Evolutionary conservation across 2,888 invertebrate species (phyloP).

Genomic region (Sthenelais limicola): DNA sequence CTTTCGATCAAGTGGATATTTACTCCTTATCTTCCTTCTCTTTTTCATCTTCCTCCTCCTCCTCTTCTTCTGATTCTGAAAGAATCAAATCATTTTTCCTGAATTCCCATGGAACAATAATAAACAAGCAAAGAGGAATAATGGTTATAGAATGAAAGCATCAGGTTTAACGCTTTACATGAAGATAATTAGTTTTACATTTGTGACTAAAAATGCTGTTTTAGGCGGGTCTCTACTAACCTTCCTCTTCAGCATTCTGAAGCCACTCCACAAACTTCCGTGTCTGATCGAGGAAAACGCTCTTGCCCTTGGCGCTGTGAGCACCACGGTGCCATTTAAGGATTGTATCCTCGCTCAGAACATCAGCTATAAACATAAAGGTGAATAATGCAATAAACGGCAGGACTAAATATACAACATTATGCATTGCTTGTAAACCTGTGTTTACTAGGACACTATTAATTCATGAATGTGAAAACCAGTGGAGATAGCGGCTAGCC

Average conservation of each 20-base stretch:
- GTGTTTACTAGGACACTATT: too few relatives aligned
- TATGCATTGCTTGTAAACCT: too few relatives aligned
- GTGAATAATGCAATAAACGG: too few relatives aligned
- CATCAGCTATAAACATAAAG: constrained; percentile 81
- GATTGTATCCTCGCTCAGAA: constrained; percentile 94
- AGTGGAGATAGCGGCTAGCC: too few relatives aligned
- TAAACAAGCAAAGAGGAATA: not conserved
- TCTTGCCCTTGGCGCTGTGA: constrained; percentile 94
- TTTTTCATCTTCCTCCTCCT: not conserved
- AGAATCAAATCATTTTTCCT: not conserved
- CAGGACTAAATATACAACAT: too few relatives aligned
- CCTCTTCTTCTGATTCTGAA: constrained; percentile 27
- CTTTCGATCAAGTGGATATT: not conserved
- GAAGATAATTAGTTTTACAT: not conserved
- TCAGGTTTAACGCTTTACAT: too few relatives aligned
- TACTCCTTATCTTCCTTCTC: constrained; percentile 9
- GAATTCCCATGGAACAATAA: not conserved
- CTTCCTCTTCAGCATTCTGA: constrained; percentile 92
- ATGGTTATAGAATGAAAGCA: not conserved
- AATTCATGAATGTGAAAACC: too few relatives aligned
- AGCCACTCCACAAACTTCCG: constrained; percentile 98
- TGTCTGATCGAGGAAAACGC: constrained; percentile 98
- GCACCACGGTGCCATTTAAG: constrained; percentile 96
- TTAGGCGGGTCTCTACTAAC: not conserved
- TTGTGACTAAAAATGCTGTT: not conserved